These are phyloP conservation scores for Lepidochitona cinerea DNA, from an alignment of 2,888 invertebrate species.

Conservation along the genomic window DNA sequence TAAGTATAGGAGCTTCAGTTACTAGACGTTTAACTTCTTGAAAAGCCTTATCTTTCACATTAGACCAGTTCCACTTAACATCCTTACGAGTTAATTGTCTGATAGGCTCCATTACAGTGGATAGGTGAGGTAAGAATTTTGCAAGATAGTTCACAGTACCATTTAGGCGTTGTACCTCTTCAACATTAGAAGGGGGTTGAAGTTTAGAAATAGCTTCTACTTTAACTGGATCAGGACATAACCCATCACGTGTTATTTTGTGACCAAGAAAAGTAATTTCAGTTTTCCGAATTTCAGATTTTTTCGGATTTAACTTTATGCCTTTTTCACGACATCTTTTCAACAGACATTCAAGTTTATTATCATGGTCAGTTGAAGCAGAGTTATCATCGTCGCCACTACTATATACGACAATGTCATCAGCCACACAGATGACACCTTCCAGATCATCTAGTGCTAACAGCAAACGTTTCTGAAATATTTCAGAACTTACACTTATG, in stretches of 20 bases:
- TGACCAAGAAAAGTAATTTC: not conserved
- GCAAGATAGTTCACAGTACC: conserved; percentile 13
- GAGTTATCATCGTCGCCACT: not conserved
- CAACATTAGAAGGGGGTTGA: not conserved
- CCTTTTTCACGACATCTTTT: no score
- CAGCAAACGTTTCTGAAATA: not conserved
- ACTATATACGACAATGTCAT: not conserved
- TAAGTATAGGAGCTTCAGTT: not conserved
- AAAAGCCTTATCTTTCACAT: not conserved
- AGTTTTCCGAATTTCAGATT: no score
- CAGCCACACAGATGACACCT: not conserved
- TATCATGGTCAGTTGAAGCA: no score
- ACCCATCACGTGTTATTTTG: not conserved
- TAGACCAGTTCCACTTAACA: not conserved
- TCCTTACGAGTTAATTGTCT: conserved; percentile 1
- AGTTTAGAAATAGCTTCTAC: conserved; percentile 7
- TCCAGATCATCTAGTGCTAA: not conserved
- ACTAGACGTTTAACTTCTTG: not conserved
- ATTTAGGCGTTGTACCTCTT: conserved; percentile 3
- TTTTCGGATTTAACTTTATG: no score
- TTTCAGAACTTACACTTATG: not conserved
- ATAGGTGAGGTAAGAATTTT: conserved; percentile 12
- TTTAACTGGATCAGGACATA: conserved; percentile 6
- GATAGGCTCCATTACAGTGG: not conserved
- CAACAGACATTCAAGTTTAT: no score